Conservation (phyloP, 2,113 vertebrate species). For the Gulo gulo region DNA sequence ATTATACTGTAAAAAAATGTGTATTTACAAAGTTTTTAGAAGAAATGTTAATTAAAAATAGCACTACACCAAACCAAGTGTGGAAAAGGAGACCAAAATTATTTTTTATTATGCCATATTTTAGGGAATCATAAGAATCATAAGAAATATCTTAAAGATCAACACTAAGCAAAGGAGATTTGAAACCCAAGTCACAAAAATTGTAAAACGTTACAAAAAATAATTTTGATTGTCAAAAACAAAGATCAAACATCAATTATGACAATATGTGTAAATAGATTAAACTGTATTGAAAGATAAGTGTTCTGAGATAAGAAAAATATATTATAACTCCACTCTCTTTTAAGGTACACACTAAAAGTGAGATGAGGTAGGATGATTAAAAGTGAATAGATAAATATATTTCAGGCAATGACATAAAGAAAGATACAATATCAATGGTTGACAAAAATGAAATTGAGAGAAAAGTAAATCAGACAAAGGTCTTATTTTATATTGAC, state of each 20-base stretch:
- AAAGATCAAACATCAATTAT: background rate
- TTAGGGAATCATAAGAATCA: background rate
- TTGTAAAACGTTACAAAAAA: background rate
- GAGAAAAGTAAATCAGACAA: background rate
- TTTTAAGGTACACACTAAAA: background rate
- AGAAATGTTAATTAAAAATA: background rate
- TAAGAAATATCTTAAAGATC: background rate
- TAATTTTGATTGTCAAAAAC: background rate
- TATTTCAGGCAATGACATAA: background rate
- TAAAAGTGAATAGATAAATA: background rate
- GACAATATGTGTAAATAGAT: background rate
- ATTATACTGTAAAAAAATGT: background rate
- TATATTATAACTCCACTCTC: background rate
- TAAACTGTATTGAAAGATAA: background rate
- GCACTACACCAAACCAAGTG: background rate
- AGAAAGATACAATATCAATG: background rate
- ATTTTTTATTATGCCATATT: background rate
- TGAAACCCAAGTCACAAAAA: background rate
- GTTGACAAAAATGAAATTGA: background rate
- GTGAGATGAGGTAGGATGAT: background rate
- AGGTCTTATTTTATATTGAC: background rate
- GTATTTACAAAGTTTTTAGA: background rate
- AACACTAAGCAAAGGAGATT: background rate
- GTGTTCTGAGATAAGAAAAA: background rate
- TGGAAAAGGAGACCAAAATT: background rate